Base-by-base conservation (phyloP, 2,113 vertebrate species). In the Antennarius striatus region DNA sequence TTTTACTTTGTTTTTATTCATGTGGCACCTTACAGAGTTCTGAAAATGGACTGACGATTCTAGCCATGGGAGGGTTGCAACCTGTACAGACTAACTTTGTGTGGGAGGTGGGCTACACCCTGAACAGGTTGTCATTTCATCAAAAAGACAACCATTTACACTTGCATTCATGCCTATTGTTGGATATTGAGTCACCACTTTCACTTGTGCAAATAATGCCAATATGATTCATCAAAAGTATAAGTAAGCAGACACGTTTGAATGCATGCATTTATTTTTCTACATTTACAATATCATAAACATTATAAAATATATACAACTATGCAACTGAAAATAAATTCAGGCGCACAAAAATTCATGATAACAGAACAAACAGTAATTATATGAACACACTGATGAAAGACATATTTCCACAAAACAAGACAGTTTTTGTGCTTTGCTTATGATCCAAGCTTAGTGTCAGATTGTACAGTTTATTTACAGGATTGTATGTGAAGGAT, bases 291-390 rank as follows among this genome's bases (percentile, higher is more conserved):
- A n/a, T 63, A 4, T 52, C 17, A 52, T 51, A 15, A 63, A 48
- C 16, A 63, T 63, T 63, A 63, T 49, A 63, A 63, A 51, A 63
- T 63, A 63, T 63, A 28, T 63, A 62, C 59, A 51, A 50, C 40
- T 50, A 32, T 10, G 10, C 47, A 50, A 30, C 22, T 22, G 47
- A 62, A 62, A 17, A 62, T 51, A 40, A 62, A 50, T 62, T 49
- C 47, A 13, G 29, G 32, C 59, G 29, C 59, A 13, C n/a, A 10
- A 49, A 50, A 49, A 62, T 22, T 59, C 22, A 45, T 10, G 45
- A 46, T 6, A 46, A 22, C 42, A 29, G 7, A 58, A 46, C 39
- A 46, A 58, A 29, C 14, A 47, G 15, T 22, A 22, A 22, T 22
- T 22, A 2, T 12, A 5, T 47, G 46, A 47, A 12, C 2, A 47